A percentile compares a stretch with the other conserved stretches of the same genome.
Evolutionary conservation across 2,797 vertebrate species (phyloP).

Genomic region (Typhlichthys subterraneus): DNA sequence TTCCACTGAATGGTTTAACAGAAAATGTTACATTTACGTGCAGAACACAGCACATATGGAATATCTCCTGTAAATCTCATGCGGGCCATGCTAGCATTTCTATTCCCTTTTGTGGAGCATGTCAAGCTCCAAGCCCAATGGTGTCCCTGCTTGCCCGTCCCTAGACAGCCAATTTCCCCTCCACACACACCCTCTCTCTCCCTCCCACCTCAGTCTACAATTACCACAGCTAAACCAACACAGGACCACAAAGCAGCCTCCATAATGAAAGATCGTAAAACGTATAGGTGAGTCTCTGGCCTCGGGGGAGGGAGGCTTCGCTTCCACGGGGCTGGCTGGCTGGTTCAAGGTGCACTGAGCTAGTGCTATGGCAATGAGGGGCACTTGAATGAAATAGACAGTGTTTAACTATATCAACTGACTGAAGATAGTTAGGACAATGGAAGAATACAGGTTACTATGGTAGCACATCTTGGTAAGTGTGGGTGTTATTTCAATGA

Average conservation of each 20-base stretch:
- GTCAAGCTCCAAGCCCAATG: not conserved
- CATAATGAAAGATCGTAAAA: conserved; percentile 35
- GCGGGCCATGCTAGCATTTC: not conserved
- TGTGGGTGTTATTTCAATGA: not conserved
- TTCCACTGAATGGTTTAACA: too few species aligned
- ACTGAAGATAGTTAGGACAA: too few species aligned
- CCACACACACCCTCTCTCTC: not conserved
- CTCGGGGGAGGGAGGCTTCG: conserved; percentile 48
- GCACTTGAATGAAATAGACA: too few species aligned
- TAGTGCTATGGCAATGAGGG: too few species aligned
- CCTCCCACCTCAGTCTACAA: not conserved
- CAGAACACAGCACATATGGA: too few species aligned
- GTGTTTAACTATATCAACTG: too few species aligned
- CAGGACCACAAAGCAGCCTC: conserved; percentile 37
- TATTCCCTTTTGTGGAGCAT: not conserved
- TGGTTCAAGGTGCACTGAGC: too few species aligned
- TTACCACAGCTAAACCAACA: conserved; percentile 12
- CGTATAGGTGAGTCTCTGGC: conserved; percentile 48
- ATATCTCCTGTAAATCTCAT: too few species aligned
- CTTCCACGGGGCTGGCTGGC: not conserved
- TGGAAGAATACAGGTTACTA: conserved; percentile 15
- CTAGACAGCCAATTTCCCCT: not conserved
- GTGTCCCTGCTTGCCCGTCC: not conserved
- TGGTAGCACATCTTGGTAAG: conserved; percentile 5
- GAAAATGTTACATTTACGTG: too few species aligned